Evolutionary conservation across 2,888 invertebrate genomes (phyloP), one percentile per base, ranked within the genome.

Genomic region (Clepsis dumicolana): DNA sequence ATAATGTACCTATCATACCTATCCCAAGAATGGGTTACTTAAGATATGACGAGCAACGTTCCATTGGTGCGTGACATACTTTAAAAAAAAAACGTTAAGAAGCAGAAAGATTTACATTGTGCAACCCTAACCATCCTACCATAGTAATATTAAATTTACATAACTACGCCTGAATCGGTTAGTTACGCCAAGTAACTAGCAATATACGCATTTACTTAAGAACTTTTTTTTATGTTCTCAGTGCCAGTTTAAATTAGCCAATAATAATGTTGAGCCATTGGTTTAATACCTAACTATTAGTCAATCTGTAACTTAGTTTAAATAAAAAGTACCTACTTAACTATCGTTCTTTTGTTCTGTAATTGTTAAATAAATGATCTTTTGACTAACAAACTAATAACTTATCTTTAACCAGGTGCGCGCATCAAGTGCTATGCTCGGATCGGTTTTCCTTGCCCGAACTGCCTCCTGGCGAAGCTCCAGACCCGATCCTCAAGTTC

Each of bases 401-500:
- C n/a, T n/a, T n/a, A n/a, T n/a, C n/a, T n/a, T n/a, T 8, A 44
- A 16, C 18, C 21, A 59, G 93, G 81, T 89, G 81, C 72, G 65
- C 74, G 0, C 77, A 82, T 2, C 72, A 75, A 64, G 84, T 77
- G 1, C 7, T 82, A 27, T 70, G 75, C 48, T 67, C 75, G 2
- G 88, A 88, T 4, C 77, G 77, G 14, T 80, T 80, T 10, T 79
- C 87, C 1, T 76, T 91, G 1, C 93, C 91, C 0, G 90, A 90
- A 3, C 75, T 91, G 12, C 92, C 91, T 0, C 89, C 90, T 0
- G 93, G 91, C 0, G 92, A 92, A 67, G 92, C 93, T 0, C 91
- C 93, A 0, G 93, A 93, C 50, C 92, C 93, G 0, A 89, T 93
- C 60, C 79, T 91, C 0, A 82, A 84, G 2, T 92, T 93, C 77